A percentile compares a stretch with the other conserved stretches of the same genome.
Evolutionary conservation across 1,140 invertebrate genomes (phyloP).

Genomic region (Cherax quadricarinatus): DNA sequence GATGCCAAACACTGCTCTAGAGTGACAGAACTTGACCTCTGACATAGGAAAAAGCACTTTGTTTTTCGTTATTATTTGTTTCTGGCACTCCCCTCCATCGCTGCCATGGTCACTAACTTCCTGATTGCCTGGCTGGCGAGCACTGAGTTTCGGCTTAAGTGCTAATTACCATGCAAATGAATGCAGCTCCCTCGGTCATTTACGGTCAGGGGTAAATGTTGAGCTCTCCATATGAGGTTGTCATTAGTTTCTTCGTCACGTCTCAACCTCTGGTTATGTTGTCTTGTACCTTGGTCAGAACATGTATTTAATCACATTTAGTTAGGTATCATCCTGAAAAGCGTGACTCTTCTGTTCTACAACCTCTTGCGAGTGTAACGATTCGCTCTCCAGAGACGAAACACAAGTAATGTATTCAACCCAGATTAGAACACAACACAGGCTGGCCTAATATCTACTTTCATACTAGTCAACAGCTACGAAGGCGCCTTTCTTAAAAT

Average conservation of each 20-base stretch:
- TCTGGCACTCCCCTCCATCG: constrained; percentile 5
- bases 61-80: neutral
- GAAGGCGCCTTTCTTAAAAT: constrained; percentile 43
- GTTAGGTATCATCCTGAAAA: neutral
- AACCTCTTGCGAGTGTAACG: neutral
- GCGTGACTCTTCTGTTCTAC: neutral
- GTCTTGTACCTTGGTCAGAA: neutral
- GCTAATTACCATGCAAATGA: constrained; percentile 44
- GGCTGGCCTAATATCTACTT: constrained; percentile 16
- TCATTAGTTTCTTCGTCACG: neutral
- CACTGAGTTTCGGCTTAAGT: constrained; percentile 5
- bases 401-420: constrained; percentile 26
- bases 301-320: neutral
- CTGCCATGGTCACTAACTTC: neutral
- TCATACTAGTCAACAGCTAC: constrained; percentile 19
- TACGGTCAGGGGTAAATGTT: constrained; percentile 19
- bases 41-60: neutral
- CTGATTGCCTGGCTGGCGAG: neutral
- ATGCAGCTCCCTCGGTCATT: constrained; percentile 35
- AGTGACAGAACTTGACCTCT: neutral
- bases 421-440: constrained; percentile 25
- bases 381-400: neutral
- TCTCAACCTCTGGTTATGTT: neutral
- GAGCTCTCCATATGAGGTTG: constrained; percentile 10
- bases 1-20: neutral